A percentile compares a stretch with the other conserved stretches of the same genome.
Conservation (phyloP, 1,140 invertebrate species). For the Diabrotica undecimpunctata region DNA sequence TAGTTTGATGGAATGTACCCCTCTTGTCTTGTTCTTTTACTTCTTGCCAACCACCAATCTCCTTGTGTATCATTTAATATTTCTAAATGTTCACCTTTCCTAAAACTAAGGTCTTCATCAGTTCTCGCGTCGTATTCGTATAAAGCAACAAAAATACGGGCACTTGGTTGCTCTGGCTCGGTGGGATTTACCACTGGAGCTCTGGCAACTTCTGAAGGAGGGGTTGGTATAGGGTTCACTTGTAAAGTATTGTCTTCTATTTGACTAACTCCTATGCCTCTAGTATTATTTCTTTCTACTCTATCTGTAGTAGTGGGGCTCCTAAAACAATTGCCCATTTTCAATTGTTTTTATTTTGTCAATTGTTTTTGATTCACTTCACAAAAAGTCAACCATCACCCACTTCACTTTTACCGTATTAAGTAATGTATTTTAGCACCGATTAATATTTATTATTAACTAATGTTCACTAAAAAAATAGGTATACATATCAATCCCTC, state of each 20-base stretch:
- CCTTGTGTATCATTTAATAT: conserved; percentile 96
- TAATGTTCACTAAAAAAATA: neutral
- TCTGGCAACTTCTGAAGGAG: conserved; percentile 60
- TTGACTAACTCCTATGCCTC: conserved; percentile 39
- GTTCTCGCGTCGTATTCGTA: conserved; percentile 99
- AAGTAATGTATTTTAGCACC: conserved; percentile 8
- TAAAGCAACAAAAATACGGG: conserved; percentile 92
- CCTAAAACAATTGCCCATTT: conserved; percentile 72
- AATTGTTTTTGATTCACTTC: conserved; percentile 22
- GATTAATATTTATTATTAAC: conserved; percentile 5
- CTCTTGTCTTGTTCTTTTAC: conserved; percentile 89
- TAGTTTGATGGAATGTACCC: conserved; percentile 99
- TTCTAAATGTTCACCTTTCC: conserved; percentile 97
- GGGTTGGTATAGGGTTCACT: conserved; percentile 61
- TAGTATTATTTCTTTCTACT: conserved; percentile 57
- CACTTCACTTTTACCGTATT: neutral
- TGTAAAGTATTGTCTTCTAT: conserved; percentile 59
- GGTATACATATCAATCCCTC: conserved; percentile 14
- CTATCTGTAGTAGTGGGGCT: conserved; percentile 61
- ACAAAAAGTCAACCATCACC: conserved; percentile 27
- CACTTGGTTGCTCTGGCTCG: conserved; percentile 62
- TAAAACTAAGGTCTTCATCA: conserved; percentile 96
- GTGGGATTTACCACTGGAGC: conserved; percentile 57
- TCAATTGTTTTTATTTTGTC: conserved; percentile 15
- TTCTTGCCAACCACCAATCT: conserved; percentile 98